These are phyloP conservation scores for Anolis apletophallus DNA, from an alignment of 2,797 vertebrate species.

Conservation along the genomic window DNA sequence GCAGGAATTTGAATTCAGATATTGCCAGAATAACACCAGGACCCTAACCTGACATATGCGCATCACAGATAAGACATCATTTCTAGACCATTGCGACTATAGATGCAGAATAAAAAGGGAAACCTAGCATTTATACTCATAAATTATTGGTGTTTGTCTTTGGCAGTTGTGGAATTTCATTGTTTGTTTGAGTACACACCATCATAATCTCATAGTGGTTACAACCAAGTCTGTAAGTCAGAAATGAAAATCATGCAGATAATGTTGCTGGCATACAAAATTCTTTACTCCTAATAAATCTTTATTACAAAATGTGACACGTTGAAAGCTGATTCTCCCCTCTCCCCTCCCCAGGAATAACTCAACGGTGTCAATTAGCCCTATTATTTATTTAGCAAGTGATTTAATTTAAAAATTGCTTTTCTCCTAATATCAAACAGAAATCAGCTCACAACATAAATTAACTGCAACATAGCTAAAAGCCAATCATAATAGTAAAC, in stretches of 20 bases:
- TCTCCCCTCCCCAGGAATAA: constrained; percentile 22
- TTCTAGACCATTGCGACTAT: neutral
- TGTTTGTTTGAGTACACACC: constrained; percentile 18
- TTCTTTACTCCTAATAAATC: too few species aligned
- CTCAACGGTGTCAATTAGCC: neutral
- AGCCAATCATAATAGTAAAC: too few species aligned
- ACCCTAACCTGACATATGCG: neutral
- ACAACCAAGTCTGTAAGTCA: neutral
- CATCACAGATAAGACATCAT: neutral
- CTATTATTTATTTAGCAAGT: too few species aligned
- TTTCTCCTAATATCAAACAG: too few species aligned
- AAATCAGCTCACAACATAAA: too few species aligned
- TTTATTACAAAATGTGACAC: constrained; percentile 13
- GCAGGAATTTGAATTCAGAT: too few species aligned
- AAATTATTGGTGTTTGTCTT: constrained; percentile 6
- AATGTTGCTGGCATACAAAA: too few species aligned
- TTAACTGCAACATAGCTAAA: too few species aligned
- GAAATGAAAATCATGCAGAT: neutral
- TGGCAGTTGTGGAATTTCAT: constrained; percentile 16
- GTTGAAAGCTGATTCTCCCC: constrained; percentile 23
- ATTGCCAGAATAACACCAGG: too few species aligned
- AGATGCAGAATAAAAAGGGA: neutral
- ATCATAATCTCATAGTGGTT: constrained; percentile 7
- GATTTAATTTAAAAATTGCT: too few species aligned
- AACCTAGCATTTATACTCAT: constrained; percentile 11